phyloP scores from a whole-genome alignment of 2,797 vertebrate species.

The Malurus splendens region DNA sequence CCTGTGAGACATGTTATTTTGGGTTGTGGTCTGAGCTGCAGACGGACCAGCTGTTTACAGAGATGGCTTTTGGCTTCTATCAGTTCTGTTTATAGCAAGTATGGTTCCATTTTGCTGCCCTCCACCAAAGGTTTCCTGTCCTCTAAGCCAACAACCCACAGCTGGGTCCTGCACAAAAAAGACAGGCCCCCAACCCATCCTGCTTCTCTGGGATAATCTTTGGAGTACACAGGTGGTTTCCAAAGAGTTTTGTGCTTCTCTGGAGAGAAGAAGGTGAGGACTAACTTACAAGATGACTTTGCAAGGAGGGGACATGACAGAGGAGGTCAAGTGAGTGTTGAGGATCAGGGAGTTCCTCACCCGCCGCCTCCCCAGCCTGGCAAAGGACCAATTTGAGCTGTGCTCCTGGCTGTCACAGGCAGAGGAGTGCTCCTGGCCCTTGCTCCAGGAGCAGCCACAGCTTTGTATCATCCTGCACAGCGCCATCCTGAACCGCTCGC shows the following conservation, averaged over 20 bases:
- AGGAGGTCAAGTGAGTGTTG: not conserved
- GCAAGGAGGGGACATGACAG: not conserved
- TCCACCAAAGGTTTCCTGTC: not conserved
- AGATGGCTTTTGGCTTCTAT: not conserved
- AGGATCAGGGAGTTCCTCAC: constrained; percentile 75
- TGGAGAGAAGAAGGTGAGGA: accelerated
- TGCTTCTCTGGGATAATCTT: not conserved
- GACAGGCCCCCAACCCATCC: not conserved
- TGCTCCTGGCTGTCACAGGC: not conserved
- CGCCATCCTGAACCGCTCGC: constrained; percentile 80
- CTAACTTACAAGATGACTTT: not conserved
- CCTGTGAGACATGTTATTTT: not conserved
- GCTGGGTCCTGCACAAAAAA: accelerated
- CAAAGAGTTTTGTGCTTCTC: not conserved
- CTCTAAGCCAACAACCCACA: not conserved
- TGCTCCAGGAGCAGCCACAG: not conserved
- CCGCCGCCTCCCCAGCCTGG: constrained; percentile 74
- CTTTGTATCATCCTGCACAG: constrained; percentile 70
- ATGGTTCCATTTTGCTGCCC: not conserved
- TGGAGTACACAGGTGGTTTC: not conserved
- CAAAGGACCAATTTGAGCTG: constrained; percentile 73
- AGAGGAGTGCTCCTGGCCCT: not conserved
- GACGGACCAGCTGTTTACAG: not conserved
- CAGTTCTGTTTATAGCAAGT: not conserved
- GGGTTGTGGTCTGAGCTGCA: not conserved